Evolutionary conservation across 2,888 invertebrate genomes (phyloP).

Genomic region (Hybos culiciformis): DNA sequence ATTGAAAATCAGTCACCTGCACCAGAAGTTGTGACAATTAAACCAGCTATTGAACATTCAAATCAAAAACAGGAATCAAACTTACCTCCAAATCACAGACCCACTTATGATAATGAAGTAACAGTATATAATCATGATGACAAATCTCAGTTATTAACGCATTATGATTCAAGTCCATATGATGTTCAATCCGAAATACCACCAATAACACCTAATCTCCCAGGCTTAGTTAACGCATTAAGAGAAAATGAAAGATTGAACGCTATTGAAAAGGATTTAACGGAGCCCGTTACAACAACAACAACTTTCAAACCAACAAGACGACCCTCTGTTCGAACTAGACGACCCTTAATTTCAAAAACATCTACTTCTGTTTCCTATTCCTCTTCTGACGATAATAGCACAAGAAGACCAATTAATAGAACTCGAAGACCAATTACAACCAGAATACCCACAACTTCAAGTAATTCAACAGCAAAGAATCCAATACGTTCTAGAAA

Average conservation of each 20-base stretch:
- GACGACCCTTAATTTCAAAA: slow-evolving; percentile 35
- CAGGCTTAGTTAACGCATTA: slow-evolving; percentile 46
- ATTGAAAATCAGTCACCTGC: neutral
- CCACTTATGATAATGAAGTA: slow-evolving; percentile 13
- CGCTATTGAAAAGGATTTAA: slow-evolving; percentile 17
- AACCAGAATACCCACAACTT: slow-evolving; percentile 18
- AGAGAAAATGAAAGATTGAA: slow-evolving; percentile 37
- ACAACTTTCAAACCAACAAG: slow-evolving; percentile 35
- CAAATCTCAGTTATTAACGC: slow-evolving; percentile 24
- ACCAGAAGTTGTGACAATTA: neutral
- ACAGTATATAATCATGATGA: slow-evolving; percentile 26
- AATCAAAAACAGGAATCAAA: slow-evolving; percentile 8
- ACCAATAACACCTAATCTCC: slow-evolving; percentile 43
- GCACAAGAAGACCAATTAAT: slow-evolving; percentile 26
- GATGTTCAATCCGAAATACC: slow-evolving; percentile 43
- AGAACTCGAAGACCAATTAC: slow-evolving; percentile 36
- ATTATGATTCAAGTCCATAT: slow-evolving; percentile 37
- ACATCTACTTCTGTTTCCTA: slow-evolving; percentile 30
- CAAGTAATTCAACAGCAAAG: slow-evolving; percentile 21
- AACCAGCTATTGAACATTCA: neutral
- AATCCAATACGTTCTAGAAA: slow-evolving; percentile 32
- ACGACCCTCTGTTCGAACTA: slow-evolving; percentile 38
- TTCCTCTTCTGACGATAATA: slow-evolving; percentile 24
- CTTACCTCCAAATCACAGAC: slow-evolving; percentile 24
- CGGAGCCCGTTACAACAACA: slow-evolving; percentile 33